Evolutionary conservation across 2,113 vertebrate species (phyloP).

Genomic region (Ursus arctos): DNA sequence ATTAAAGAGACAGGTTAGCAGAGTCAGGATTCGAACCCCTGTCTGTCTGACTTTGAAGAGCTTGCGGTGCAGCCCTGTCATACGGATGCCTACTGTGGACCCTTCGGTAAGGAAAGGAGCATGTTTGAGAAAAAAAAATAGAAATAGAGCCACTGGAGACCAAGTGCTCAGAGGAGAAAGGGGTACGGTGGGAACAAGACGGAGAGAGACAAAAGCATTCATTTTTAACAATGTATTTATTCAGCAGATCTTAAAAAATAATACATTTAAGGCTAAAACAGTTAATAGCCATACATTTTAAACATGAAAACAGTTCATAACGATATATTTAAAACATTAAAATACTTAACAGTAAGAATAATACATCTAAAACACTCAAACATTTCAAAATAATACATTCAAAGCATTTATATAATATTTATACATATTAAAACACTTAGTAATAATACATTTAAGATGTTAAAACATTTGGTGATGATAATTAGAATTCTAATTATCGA

Average conservation of each 20-base stretch:
- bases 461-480: neutral
- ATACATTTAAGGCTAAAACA: neutral
- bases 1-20: neutral
- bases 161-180: neutral
- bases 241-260: neutral
- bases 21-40: neutral
- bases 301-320: neutral
- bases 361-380: neutral
- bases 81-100: neutral
- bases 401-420: neutral
- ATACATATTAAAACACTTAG: neutral
- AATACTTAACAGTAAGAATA: neutral
- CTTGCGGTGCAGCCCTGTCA: rapidly evolving
- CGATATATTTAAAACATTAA: neutral
- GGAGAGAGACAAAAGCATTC: neutral
- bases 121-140: neutral
- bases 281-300: neutral
- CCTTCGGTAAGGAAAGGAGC: neutral
- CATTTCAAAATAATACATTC: neutral
- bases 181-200: neutral
- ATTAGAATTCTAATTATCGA: neutral
- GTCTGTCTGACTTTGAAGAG: neutral
- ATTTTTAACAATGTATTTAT: neutral
- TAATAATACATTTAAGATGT: neutral
- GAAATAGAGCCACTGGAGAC: neutral